phyloP scores from a whole-genome alignment of 2,113 vertebrate genomes.

The Nyctereutes procyonoides region DNA sequence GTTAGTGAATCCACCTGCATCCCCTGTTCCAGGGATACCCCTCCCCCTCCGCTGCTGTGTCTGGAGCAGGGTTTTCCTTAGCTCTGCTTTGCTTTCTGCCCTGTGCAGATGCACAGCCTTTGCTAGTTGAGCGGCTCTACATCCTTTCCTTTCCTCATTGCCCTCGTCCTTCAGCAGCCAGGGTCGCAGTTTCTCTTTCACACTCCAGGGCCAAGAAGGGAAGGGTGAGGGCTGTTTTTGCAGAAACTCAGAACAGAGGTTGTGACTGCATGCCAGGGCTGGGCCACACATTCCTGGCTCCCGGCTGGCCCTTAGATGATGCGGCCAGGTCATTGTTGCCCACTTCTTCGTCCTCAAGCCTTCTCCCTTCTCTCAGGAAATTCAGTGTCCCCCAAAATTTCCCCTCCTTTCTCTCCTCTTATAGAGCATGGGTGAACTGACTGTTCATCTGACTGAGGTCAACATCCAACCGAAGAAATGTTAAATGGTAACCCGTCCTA shows the following conservation, averaged over 20 bases:
- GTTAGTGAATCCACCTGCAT: background rate
- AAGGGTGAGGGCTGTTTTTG: background rate
- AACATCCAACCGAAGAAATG: background rate
- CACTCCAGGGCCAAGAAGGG: background rate
- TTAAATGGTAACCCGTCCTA: background rate
- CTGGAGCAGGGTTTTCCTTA: no score
- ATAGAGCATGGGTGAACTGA: background rate
- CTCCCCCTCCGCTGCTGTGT: accelerated
- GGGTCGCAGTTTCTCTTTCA: background rate
- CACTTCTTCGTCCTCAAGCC: background rate
- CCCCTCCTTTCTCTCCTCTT: background rate
- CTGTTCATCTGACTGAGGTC: background rate
- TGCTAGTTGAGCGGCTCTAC: background rate
- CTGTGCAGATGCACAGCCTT: background rate
- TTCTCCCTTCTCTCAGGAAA: background rate
- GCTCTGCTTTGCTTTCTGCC: background rate
- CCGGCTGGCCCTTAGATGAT: background rate
- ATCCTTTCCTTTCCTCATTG: background rate
- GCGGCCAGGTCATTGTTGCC: background rate
- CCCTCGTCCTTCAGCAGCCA: background rate
- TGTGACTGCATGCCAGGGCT: accelerated
- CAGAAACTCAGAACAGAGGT: background rate
- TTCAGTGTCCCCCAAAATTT: background rate
- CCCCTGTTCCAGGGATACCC: background rate
- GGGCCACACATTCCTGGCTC: background rate